Percentiles rank a stretch among this genome's conserved stretches.
Conservation (phyloP, 2,113 vertebrate species). For the Tragelaphus strepsiceros region DNA sequence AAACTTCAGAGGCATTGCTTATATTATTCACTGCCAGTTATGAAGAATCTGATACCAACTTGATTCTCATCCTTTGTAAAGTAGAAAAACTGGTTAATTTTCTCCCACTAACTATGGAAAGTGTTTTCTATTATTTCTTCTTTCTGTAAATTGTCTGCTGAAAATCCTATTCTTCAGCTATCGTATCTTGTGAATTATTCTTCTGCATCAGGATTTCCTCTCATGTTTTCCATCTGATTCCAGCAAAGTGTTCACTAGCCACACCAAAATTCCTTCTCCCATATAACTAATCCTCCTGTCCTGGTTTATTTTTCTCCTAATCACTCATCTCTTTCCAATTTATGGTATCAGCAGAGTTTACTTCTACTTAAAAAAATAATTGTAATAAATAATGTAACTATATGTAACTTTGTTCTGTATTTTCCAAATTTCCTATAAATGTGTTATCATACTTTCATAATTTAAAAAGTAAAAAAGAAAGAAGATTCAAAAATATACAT, state of each 20-base stretch:
- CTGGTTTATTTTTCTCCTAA: neutral
- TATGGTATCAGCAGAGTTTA: neutral
- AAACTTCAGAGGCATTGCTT: neutral
- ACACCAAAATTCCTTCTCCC: neutral
- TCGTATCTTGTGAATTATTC: neutral
- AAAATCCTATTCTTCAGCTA: neutral
- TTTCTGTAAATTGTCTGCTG: neutral
- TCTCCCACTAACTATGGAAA: neutral
- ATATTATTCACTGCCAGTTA: neutral
- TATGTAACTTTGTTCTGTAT: neutral
- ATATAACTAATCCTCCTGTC: neutral
- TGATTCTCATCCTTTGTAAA: neutral
- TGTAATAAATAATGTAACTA: neutral
- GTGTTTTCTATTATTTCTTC: neutral
- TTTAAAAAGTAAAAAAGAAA: neutral
- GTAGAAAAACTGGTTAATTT: neutral
- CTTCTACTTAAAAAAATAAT: neutral
- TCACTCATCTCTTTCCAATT: neutral
- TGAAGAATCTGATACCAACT: neutral
- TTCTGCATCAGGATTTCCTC: neutral
- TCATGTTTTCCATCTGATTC: neutral
- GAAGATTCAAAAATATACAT: neutral
- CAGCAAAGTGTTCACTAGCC: neutral
- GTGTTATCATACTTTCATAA: neutral
- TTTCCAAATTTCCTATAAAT: neutral